These are phyloP conservation scores for Gallinago undulata DNA, from an alignment of 2,113 vertebrate species.

Conservation along the genomic window DNA sequence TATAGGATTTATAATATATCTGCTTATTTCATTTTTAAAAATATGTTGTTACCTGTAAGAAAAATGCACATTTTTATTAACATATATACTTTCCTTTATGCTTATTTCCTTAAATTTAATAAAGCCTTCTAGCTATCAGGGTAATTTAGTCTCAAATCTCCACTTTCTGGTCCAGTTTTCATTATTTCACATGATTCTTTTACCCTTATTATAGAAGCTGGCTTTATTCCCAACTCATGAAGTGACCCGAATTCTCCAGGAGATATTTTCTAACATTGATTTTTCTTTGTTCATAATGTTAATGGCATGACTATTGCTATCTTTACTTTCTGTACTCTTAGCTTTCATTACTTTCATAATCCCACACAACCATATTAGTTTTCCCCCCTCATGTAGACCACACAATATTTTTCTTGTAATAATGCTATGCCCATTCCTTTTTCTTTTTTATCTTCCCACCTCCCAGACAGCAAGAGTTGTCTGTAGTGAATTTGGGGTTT, in stretches of 20 bases:
- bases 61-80: constrained; percentile 21
- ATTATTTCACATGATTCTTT: constrained; percentile 34
- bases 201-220: neutral
- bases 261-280: constrained; percentile 41
- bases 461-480: neutral
- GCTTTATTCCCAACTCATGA: constrained; percentile 54
- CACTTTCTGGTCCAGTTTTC: neutral
- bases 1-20: neutral
- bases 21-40: neutral
- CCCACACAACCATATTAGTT: neutral
- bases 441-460: neutral
- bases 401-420: neutral
- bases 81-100: neutral
- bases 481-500: neutral
- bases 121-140: neutral
- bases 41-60: neutral
- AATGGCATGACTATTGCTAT: neutral
- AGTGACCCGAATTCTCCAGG: neutral
- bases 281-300: neutral
- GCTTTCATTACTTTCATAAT: constrained; percentile 15
- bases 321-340: neutral
- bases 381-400: neutral
- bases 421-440: neutral
- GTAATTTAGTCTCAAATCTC: constrained; percentile 26
- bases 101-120: constrained; percentile 47